Conservation (phyloP, 2,888 invertebrate species). For the Rhagonycha lutea region DNA sequence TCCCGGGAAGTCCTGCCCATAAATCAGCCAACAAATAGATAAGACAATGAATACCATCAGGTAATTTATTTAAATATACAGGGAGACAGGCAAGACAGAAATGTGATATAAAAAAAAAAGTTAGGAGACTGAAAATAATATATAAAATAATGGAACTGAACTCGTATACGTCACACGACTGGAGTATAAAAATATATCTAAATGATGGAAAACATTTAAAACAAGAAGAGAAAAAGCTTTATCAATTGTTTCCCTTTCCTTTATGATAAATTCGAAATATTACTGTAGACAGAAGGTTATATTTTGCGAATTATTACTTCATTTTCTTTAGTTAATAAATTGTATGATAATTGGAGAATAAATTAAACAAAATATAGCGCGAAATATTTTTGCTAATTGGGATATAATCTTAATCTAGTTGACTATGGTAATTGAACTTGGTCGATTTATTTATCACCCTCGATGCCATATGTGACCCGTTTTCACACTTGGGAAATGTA, state of each 20-base stretch:
- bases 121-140: not conserved
- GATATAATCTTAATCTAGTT: not conserved
- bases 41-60: too few relatives aligned
- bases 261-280: not conserved
- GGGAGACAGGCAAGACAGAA: too few relatives aligned
- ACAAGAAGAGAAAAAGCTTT: not conserved
- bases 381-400: not conserved
- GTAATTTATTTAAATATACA: too few relatives aligned
- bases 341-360: not conserved
- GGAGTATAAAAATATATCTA: not conserved
- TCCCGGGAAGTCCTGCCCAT: too few relatives aligned
- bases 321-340: not conserved
- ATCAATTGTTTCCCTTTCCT: not conserved
- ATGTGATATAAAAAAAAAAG: not conserved
- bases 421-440: slow-evolving; percentile 5
- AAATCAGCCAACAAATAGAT: too few relatives aligned
- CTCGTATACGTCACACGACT: not conserved
- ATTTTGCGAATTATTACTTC: not conserved
- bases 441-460: slow-evolving; percentile 17
- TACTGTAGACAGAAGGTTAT: not conserved
- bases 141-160: not conserved
- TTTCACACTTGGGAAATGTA: slow-evolving; percentile 13
- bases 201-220: not conserved
- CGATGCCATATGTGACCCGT: slow-evolving; percentile 18
- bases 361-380: not conserved